Conservation (phyloP, 2,113 vertebrate genomes). For the Tiliqua scincoides region DNA sequence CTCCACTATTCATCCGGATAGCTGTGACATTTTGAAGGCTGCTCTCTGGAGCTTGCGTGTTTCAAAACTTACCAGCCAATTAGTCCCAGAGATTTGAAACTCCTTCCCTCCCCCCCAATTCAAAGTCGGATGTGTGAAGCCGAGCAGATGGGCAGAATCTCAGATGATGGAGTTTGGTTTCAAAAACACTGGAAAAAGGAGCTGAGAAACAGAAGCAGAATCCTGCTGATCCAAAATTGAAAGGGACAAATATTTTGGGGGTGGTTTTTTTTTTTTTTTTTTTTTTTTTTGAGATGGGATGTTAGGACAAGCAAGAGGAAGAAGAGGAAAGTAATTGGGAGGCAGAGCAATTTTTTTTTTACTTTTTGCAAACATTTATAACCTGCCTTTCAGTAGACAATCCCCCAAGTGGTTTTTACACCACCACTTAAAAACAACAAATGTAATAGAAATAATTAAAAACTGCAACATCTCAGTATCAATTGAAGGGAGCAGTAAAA, state of each 20-base stretch:
- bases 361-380: too few species aligned
- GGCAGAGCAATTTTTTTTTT: too few species aligned
- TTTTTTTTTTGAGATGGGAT: too few species aligned
- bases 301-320: too few species aligned
- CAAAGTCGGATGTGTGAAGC: slow-evolving; percentile 33
- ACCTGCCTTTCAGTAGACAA: too few species aligned
- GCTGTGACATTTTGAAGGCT: slow-evolving; percentile 44
- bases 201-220: neutral
- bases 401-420: too few species aligned
- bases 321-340: too few species aligned
- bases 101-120: slow-evolving; percentile 19
- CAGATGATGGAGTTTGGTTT: slow-evolving; percentile 2
- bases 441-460: too few species aligned
- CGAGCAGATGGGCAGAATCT: slow-evolving; percentile 37
- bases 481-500: too few species aligned
- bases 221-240: neutral
- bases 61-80: slow-evolving; percentile 52
- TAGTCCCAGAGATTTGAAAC: slow-evolving; percentile 26
- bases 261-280: too few species aligned
- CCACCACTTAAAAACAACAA: too few species aligned
- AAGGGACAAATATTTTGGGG: neutral
- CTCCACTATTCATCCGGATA: neutral
- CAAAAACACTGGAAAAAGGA: slow-evolving; percentile 32
- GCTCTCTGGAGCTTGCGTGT: slow-evolving; percentile 38
- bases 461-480: too few species aligned